Evolutionary conservation across 2,888 invertebrate species (phyloP).

Genomic region (Diadegma fenestrale): DNA sequence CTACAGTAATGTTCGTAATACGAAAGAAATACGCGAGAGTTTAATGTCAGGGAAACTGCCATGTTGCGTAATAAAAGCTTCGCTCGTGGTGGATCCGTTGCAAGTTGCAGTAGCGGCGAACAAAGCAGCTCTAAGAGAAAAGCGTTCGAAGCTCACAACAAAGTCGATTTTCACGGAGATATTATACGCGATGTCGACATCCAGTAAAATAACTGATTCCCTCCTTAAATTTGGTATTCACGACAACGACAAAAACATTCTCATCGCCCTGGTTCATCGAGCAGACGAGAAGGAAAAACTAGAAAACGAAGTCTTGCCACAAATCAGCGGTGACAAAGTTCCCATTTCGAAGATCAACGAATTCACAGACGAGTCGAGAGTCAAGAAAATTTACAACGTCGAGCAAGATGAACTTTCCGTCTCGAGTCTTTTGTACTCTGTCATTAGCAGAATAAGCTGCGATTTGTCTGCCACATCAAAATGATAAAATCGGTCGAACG

Average conservation of each 20-base stretch:
- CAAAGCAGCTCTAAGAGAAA: slow-evolving; percentile 87
- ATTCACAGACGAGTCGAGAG: slow-evolving; percentile 85
- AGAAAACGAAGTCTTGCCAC: slow-evolving; percentile 82
- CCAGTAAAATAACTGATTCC: slow-evolving; percentile 90
- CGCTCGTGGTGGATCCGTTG: slow-evolving; percentile 87
- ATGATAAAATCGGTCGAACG: slow-evolving; percentile 47
- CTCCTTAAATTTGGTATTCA: slow-evolving; percentile 88
- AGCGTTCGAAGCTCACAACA: slow-evolving; percentile 86
- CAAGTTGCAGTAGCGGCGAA: slow-evolving; percentile 89
- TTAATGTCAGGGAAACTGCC: slow-evolving; percentile 87
- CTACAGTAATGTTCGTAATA: slow-evolving; percentile 87
- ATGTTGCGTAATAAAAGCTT: slow-evolving; percentile 88
- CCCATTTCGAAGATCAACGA: slow-evolving; percentile 85
- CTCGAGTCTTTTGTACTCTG: slow-evolving; percentile 86
- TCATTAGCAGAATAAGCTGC: slow-evolving; percentile 89
- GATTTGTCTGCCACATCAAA: slow-evolving; percentile 87
- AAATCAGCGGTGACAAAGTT: slow-evolving; percentile 87
- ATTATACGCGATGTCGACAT: slow-evolving; percentile 89
- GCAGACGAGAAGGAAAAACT: slow-evolving; percentile 73
- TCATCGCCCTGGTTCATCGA: slow-evolving; percentile 85
- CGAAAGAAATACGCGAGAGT: slow-evolving; percentile 86
- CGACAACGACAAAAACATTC: slow-evolving; percentile 85
- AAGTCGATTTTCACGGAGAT: slow-evolving; percentile 89
- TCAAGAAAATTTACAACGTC: slow-evolving; percentile 88
- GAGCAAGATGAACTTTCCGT: slow-evolving; percentile 85